phyloP scores from a whole-genome alignment of 2,797 vertebrate species.

The Brachyalestes nurse region DNA sequence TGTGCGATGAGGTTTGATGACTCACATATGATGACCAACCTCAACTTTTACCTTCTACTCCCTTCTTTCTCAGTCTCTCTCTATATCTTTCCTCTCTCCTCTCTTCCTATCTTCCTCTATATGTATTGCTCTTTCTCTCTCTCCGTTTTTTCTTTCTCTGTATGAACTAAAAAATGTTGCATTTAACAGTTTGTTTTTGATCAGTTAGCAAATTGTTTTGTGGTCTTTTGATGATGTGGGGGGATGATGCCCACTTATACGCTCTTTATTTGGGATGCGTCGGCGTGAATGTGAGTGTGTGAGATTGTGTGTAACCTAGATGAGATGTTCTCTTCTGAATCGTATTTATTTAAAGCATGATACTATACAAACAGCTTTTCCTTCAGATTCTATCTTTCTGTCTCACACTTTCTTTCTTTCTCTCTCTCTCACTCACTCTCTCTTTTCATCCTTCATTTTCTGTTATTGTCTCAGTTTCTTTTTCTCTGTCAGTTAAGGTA shows the following conservation, averaged over 20 bases:
- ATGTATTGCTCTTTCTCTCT: background rate
- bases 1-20: conserved; percentile 71
- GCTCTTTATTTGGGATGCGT: conserved; percentile 64
- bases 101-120: background rate
- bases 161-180: conserved; percentile 6
- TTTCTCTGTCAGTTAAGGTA: conserved; percentile 58
- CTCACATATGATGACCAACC: conserved; percentile 65
- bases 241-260: conserved; percentile 71
- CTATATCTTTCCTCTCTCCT: background rate
- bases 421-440: conserved; percentile 55
- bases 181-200: conserved; percentile 66
- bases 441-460: conserved; percentile 51
- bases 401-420: conserved; percentile 42
- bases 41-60: conserved; percentile 25
- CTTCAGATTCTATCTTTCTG: conserved; percentile 13
- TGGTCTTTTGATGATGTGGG: conserved; percentile 65
- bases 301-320: conserved; percentile 64
- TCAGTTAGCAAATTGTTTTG: conserved; percentile 77
- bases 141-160: conserved; percentile 1
- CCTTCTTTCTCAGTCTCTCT: background rate
- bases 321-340: background rate
- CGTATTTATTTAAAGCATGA: conserved; percentile 9
- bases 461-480: conserved; percentile 24
- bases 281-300: conserved; percentile 70
- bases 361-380: background rate